These are phyloP conservation scores for Ciconia maguari DNA, from an alignment of 2,113 vertebrate genomes.

Conservation along the genomic window DNA sequence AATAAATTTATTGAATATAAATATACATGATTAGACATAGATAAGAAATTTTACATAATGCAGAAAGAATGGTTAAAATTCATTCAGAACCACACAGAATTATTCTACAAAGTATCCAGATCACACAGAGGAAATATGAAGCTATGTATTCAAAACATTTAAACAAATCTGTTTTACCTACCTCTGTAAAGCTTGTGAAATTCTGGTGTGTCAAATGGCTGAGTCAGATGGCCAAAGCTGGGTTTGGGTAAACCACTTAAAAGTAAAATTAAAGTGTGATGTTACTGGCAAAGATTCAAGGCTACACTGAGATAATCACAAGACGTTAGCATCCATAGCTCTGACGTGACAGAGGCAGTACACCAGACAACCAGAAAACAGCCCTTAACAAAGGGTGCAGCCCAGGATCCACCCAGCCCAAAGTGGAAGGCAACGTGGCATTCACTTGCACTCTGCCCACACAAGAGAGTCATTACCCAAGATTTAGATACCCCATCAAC, in stretches of 20 bases:
- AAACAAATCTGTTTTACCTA: conserved; percentile 48
- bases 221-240: conserved; percentile 85
- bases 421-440: not conserved
- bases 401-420: not conserved
- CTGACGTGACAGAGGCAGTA: not conserved
- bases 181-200: conserved; percentile 96
- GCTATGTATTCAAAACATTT: not conserved
- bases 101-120: not conserved
- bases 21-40: not conserved
- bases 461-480: not conserved
- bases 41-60: not conserved
- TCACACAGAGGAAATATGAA: not conserved
- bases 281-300: not conserved
- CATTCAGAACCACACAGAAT: not conserved
- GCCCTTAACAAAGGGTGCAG: not conserved
- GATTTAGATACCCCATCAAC: not conserved
- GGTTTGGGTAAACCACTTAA: conserved; percentile 82
- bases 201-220: conserved; percentile 90
- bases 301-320: not conserved
- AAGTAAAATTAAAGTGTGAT: conserved; percentile 50
- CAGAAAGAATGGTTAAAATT: not conserved
- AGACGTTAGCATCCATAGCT: not conserved
- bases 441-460: not conserved
- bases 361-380: not conserved
- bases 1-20: not conserved